Evolutionary conservation across 2,888 invertebrate species (phyloP), one percentile per base, ranked within the genome.

Genomic region (Trachelus stipa): DNA sequence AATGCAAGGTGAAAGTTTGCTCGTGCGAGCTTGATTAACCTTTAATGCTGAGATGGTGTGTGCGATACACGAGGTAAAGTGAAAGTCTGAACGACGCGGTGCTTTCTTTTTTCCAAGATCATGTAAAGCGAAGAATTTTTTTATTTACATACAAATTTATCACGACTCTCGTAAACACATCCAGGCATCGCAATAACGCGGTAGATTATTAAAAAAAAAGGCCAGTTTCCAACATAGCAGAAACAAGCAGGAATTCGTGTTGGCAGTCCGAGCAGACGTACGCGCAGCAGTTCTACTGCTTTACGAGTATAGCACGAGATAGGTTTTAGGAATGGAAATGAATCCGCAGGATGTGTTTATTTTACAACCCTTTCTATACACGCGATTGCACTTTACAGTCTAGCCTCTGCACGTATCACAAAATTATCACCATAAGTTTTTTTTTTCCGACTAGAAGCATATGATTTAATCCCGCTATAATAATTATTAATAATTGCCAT

Each of bases 1-100:
- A 87, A 84, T 86, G 84, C 83, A 85, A 75, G 75, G 68, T 80
- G 11, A 82, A 87, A 88, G 81, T 88, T 87, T 81, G 81, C 83
- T 84, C 86, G 86, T 85, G 86, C 84, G 84, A 85, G 82, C 83
- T 81, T 81, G 82, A 85, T 88, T 87, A 85, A 83, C 1, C 40
- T 9, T 56, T 56, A 56, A 56, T 56, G 40, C 23, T 1, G 40
- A 1, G 40, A 56, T 56, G 40, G 40, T 56, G 23, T 56, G 23
- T 23, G 23, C 23, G 40, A 40, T 40, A 40, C 40, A 6, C 6
- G 23, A 9, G 23, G 23, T 56, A 23, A 15, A 23, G 2, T 56
- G 1, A 56, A 56, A 23, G 40, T 56, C 9, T 2, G 4, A 0
- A 56, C 4, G 37, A 40, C 40, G 6, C 6, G 0, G 15, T 56